Evolutionary conservation across 2,113 vertebrate genomes (phyloP).

Genomic region (Siphamia tubifer): DNA sequence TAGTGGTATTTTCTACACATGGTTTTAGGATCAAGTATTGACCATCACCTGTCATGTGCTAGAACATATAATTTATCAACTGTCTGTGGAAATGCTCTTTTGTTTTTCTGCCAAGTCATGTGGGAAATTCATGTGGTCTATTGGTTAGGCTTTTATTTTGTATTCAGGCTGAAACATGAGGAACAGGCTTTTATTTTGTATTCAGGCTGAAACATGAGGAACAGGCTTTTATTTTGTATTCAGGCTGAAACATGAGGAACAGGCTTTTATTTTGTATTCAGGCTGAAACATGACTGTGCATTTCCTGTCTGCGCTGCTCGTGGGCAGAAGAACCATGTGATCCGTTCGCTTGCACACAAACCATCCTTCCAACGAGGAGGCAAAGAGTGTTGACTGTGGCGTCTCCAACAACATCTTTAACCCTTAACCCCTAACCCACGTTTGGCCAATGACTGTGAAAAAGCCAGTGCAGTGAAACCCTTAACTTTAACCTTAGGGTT

Average conservation of each 20-base stretch:
- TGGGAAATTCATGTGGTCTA: not conserved
- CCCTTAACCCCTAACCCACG: no score
- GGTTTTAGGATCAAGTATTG: no score
- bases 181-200: conserved; percentile 4
- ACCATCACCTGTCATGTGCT: not conserved
- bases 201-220: conserved; percentile 29
- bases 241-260: conserved; percentile 26
- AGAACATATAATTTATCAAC: no score
- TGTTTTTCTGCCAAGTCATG: conserved; percentile 1
- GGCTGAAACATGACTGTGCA: conserved; percentile 30
- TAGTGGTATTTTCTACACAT: no score
- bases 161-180: conserved; percentile 24
- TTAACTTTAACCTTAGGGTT: no score
- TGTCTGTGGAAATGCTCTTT: not conserved
- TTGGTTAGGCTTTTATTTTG: no score
- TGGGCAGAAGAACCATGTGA: conserved; percentile 54
- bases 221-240: not conserved
- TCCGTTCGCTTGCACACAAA: conserved; percentile 1
- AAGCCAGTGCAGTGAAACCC: no score
- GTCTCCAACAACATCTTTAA: conserved; percentile 21
- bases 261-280: conserved; percentile 13
- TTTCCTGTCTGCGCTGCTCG: conserved; percentile 32
- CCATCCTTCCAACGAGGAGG: conserved; percentile 17
- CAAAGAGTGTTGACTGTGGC: conserved; percentile 20
- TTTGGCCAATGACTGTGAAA: no score